These are phyloP conservation scores for Alligator sinensis DNA, from an alignment of 2,113 vertebrate species.

Conservation along the genomic window DNA sequence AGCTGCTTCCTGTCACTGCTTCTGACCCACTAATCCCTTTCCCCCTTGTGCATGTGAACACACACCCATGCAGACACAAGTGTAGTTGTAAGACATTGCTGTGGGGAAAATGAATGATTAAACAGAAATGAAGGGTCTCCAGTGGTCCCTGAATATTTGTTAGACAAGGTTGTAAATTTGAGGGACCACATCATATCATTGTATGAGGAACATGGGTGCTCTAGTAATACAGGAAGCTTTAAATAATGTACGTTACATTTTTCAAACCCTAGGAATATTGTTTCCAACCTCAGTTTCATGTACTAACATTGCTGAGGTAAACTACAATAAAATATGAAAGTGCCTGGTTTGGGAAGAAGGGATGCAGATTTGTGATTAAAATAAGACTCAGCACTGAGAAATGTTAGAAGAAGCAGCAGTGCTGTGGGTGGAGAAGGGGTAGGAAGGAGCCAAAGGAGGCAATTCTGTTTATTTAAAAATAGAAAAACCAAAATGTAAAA, in stretches of 20 bases:
- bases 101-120: background rate
- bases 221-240: background rate
- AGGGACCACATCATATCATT: background rate
- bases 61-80: background rate
- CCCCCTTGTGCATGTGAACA: background rate
- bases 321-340: background rate
- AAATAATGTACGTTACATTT: background rate
- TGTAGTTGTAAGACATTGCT: background rate
- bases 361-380: background rate
- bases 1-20: background rate
- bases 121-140: background rate
- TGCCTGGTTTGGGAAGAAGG: background rate
- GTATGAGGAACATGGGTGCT: background rate
- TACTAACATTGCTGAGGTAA: background rate
- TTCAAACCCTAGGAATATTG: background rate
- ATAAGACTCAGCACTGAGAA: background rate
- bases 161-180: background rate
- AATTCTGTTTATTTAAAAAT: background rate
- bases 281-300: background rate
- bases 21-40: background rate
- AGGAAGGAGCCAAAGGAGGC: rapidly evolving
- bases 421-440: background rate
- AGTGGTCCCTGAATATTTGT: background rate
- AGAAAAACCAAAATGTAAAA: background rate
- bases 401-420: background rate